Percentiles rank a stretch among this genome's conserved stretches.
phyloP scores from a whole-genome alignment of 1,140 invertebrate species.

The Gerris buenoi region DNA sequence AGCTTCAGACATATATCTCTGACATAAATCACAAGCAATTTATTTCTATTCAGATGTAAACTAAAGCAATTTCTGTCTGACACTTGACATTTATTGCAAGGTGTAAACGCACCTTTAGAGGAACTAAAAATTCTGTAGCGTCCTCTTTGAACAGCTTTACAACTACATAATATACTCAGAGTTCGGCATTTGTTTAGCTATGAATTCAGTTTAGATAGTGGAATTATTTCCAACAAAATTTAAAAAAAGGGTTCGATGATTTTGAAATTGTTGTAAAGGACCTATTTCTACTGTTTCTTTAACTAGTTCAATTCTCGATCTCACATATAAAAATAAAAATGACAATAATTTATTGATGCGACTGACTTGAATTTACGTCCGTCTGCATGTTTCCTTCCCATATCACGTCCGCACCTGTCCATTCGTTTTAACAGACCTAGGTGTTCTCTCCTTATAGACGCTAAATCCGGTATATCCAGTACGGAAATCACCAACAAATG shows the following conservation, averaged over 20 bases:
- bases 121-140: no score
- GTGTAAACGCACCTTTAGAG: no score
- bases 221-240: background rate
- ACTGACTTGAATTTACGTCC: background rate
- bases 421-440: background rate
- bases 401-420: background rate
- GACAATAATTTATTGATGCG: background rate
- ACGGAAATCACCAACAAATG: background rate
- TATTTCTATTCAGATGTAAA: no score
- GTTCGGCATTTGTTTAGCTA: no score
- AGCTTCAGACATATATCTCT: no score
- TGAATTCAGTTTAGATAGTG: background rate
- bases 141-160: no score
- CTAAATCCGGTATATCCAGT: background rate
- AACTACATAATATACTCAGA: no score
- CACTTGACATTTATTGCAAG: no score
- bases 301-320: background rate
- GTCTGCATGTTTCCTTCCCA: background rate
- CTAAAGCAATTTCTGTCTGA: no score
- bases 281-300: background rate
- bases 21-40: no score
- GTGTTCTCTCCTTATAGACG: background rate
- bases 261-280: no score
- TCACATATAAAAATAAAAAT: background rate
- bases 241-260: background rate